phyloP scores from a whole-genome alignment of 2,888 invertebrate species.

The Hirudinaria manillensis region DNA sequence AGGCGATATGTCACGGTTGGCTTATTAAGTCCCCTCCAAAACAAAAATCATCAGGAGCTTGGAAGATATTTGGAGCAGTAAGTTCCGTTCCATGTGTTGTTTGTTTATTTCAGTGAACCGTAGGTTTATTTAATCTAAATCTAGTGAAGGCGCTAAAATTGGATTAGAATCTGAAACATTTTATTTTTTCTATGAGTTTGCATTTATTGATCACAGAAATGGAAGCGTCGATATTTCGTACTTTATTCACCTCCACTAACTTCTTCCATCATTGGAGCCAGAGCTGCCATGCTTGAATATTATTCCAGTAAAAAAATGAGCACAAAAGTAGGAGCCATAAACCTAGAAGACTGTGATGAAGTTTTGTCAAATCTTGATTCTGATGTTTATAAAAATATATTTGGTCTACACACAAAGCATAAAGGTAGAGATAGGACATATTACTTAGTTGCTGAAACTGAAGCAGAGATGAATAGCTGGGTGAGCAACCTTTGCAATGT shows the following conservation, averaged over 20 bases:
- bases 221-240: conserved; percentile 90
- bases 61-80: conserved; percentile 35
- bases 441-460: conserved; percentile 84
- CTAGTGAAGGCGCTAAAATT: neutral
- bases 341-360: conserved; percentile 92
- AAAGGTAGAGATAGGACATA: conserved; percentile 63
- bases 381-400: conserved; percentile 46
- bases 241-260: conserved; percentile 64
- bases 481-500: conserved; percentile 87
- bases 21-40: conserved; percentile 35
- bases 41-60: conserved; percentile 32
- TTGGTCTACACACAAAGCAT: conserved; percentile 49
- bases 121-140: too few relatives aligned
- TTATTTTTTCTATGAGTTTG: neutral
- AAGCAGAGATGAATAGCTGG: conserved; percentile 89
- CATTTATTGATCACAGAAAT: conserved; percentile 65
- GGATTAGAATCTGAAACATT: too few relatives aligned
- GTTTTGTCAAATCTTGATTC: conserved; percentile 58
- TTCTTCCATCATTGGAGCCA: conserved; percentile 67
- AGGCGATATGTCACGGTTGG: conserved; percentile 35
- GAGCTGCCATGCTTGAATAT: conserved; percentile 88
- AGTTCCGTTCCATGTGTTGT: neutral
- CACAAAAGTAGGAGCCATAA: conserved; percentile 58
- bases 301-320: conserved; percentile 65
- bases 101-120: neutral